A percentile compares a stretch with the other conserved stretches of the same genome.
Conservation (phyloP, 2,888 invertebrate species). For the Latrodectus hesperus region DNA sequence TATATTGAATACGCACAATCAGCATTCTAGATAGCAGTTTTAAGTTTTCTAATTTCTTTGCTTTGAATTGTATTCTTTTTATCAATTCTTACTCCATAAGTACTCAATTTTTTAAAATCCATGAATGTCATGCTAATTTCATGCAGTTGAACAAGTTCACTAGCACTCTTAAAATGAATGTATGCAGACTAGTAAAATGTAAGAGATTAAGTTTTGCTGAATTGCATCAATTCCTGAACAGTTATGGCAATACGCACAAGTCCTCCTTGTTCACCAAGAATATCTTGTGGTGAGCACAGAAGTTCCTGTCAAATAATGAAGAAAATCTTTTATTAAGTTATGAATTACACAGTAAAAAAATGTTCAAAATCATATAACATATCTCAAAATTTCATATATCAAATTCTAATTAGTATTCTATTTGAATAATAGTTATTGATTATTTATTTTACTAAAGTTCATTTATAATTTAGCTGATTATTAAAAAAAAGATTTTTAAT, state of each 20-base stretch:
- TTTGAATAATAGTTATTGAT: no score
- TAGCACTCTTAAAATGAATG: neutral
- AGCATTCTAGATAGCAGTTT: neutral
- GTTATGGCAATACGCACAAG: constrained; percentile 91
- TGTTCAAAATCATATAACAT: neutral
- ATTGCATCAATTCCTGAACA: constrained; percentile 83
- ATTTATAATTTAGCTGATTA: no score
- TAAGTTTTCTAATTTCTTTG: neutral
- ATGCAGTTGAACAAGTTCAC: neutral
- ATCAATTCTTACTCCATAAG: neutral
- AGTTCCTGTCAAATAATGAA: constrained; percentile 81
- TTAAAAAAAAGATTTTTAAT: no score
- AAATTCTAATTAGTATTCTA: no score
- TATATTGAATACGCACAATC: neutral
- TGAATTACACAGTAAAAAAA: neutral
- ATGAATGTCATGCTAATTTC: neutral
- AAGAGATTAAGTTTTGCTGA: constrained; percentile 22
- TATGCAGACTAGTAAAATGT: constrained; percentile 28
- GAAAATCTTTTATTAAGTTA: neutral
- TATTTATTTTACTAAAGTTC: no score
- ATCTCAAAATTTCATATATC: no score
- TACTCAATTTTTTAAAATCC: neutral
- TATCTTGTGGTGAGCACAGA: constrained; percentile 92
- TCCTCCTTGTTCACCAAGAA: constrained; percentile 88
- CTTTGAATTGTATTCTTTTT: neutral